Conservation (phyloP, 2,888 invertebrate species). For the Gryllus longicercus region DNA sequence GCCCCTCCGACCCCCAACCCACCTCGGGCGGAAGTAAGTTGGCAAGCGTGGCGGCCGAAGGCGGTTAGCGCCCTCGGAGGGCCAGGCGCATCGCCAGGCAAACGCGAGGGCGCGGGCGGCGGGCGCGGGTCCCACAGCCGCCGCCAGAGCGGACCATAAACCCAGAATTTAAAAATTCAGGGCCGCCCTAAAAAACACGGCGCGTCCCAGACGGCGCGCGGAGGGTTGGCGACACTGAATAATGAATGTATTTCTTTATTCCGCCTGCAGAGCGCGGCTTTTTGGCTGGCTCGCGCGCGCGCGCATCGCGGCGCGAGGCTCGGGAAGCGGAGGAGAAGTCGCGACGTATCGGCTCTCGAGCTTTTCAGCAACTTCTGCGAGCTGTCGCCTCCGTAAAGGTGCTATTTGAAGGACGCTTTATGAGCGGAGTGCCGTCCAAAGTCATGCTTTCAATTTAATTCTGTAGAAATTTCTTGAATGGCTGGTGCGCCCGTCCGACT, state of each 20-base stretch:
- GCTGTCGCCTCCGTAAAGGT: background rate
- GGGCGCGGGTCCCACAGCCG: background rate
- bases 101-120: background rate
- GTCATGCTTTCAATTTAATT: slow-evolving; percentile 17
- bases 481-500: background rate
- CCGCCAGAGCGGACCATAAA: background rate
- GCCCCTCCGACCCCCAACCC: too few relatives aligned
- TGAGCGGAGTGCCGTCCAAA: background rate
- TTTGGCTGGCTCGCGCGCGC: background rate
- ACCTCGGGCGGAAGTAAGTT: too few relatives aligned
- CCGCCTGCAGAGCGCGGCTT: background rate
- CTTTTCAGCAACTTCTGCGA: background rate
- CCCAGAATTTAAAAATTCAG: slow-evolving; percentile 17
- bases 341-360: background rate
- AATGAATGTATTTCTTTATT: slow-evolving; percentile 17
- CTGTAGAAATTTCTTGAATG: background rate
- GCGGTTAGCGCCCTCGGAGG: too few relatives aligned
- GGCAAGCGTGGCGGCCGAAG: too few relatives aligned
- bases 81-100: too few relatives aligned
- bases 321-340: too few relatives aligned
- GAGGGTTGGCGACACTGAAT: slow-evolving; percentile 7
- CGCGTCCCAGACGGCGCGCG: background rate
- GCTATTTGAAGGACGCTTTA: background rate
- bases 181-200: background rate
- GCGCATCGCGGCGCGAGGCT: too few relatives aligned